Evolutionary conservation across 1,140 invertebrate species (phyloP).

Genomic region (Ridgeia piscesae): DNA sequence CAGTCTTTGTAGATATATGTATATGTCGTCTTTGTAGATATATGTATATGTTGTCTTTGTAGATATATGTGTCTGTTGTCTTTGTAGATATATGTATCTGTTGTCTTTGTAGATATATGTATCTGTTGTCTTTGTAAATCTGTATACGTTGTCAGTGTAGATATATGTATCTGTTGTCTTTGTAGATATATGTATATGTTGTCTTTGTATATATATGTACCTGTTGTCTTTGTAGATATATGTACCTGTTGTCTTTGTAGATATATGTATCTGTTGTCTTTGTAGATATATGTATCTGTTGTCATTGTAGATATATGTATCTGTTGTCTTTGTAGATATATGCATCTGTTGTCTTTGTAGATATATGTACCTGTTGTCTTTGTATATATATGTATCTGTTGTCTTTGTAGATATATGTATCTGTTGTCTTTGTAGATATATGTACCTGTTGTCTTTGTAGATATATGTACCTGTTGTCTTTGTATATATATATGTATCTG

Average conservation of each 20-base stretch:
- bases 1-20: neutral
- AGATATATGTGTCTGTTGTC: neutral
- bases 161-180: neutral
- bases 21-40: too few species aligned
- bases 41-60: too few species aligned
- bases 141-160: neutral
- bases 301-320: too few species aligned
- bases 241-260: conserved; percentile 33
- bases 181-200: neutral
- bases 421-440: neutral
- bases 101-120: neutral
- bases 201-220: neutral
- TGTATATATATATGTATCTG: neutral
- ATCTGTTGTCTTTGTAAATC: neutral
- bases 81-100: neutral
- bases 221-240: neutral
- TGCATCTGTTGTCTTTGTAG: too few species aligned
- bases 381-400: too few species aligned
- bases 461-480: neutral
- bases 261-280: conserved; percentile 62
- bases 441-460: conserved; percentile 2
- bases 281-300: too few species aligned
- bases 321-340: too few species aligned
- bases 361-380: too few species aligned
- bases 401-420: too few species aligned